Evolutionary conservation across 2,888 invertebrate species (phyloP), one percentile per base, ranked within the genome.

Genomic region (Ophion obscuratus): DNA sequence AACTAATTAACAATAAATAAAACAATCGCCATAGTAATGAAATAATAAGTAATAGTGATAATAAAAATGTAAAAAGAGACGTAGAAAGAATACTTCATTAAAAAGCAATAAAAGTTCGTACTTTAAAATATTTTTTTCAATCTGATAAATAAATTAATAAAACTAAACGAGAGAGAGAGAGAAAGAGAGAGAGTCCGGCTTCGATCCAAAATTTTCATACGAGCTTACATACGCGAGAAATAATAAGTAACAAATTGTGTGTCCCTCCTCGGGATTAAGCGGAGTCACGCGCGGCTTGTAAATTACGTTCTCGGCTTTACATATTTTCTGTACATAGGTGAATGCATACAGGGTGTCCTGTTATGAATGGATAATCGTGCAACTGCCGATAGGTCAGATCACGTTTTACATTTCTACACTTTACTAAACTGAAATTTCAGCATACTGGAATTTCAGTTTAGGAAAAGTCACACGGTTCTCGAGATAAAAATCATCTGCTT

Each of bases 241-340:
- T 53, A 53, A 68, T 77, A 73, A 77, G 73, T 78, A 71, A 59
- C 59, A 71, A 75, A 75, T 76, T 76, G 76, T 76, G 80, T 66
- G 36, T 71, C 66, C 20, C 77, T 57, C 36, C 44, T n/a, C 74
- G 68, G 81, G 74, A 86, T 86, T 86, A 86, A 81, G 81, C 81
- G 73, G 67, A 83, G 86, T 83, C 86, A 86, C 83, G 86, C 77
- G 86, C 83, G 47, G 59, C 71, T 68, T 83, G 83, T 86, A 74
- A 86, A 86, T 80, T 86, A 83, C 80, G 27, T n/a, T 62, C 67
- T 76, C 62, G 61, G 31, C 61, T 59, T 44, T 47, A 47, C 74
- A 40, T 62, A 64, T 61, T 27, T 17, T 44, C n/a, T 20, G 40
- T 71, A 36, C 40, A n/a, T 57, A 31, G 40, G 40, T 40, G 31